Evolutionary conservation across 2,888 invertebrate species (phyloP).

Genomic region (Drosophila differens): DNA sequence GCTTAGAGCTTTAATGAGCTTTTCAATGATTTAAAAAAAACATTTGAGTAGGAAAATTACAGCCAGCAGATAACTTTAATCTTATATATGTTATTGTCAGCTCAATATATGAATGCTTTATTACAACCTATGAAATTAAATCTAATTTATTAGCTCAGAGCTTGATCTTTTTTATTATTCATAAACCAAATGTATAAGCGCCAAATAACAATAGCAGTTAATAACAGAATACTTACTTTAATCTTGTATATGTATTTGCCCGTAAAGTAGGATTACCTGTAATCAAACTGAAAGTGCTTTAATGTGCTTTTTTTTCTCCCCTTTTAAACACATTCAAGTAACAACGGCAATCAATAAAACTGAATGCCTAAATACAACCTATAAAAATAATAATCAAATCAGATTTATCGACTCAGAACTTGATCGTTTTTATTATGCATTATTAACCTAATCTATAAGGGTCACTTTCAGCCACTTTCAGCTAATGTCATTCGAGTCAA

Average conservation of each 20-base stretch:
- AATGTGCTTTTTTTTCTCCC: not conserved
- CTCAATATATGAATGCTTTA: not conserved
- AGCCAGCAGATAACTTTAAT: not conserved
- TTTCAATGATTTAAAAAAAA: not conserved
- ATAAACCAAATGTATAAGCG: not conserved
- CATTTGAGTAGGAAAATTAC: not conserved
- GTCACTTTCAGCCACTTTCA: conserved; percentile 11
- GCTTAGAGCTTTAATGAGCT: not conserved
- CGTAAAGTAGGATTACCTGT: not conserved
- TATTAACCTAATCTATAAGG: not conserved
- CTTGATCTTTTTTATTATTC: not conserved
- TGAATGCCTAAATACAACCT: not conserved
- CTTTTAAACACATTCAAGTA: not conserved
- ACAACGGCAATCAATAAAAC: not conserved
- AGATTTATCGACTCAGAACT: conserved; percentile 1
- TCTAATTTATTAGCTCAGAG: not conserved
- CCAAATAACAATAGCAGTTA: not conserved
- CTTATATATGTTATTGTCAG: not conserved
- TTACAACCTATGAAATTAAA: not conserved
- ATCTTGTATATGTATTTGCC: not conserved
- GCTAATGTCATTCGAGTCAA: conserved; percentile 36
- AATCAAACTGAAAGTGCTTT: not conserved
- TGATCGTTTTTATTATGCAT: not conserved
- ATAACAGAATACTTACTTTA: not conserved
- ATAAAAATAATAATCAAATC: not conserved